A percentile compares a stretch with the other conserved stretches of the same genome.
These are phyloP conservation scores for Choristoneura fumiferana DNA, from an alignment of 1,140 invertebrate genomes.

Conservation along the genomic window DNA sequence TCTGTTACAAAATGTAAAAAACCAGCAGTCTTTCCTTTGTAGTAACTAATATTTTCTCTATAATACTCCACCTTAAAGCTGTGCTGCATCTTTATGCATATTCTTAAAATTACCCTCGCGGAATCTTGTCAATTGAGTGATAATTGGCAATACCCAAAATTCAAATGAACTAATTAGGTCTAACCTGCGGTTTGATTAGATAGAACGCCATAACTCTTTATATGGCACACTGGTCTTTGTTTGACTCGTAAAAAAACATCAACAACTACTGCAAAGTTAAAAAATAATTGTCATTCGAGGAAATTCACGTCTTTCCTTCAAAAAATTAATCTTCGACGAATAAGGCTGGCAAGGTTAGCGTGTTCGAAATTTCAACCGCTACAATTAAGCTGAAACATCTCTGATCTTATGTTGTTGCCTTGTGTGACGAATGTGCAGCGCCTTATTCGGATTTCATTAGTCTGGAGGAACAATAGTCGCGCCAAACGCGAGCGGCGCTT, in stretches of 20 bases:
- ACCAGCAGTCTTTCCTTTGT: too few species aligned
- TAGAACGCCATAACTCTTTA: too few species aligned
- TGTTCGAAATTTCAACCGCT: slow-evolving; percentile 9
- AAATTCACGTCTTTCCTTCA: not conserved
- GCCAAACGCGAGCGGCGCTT: slow-evolving; percentile 10
- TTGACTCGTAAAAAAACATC: not conserved
- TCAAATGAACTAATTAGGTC: too few species aligned
- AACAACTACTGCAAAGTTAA: not conserved
- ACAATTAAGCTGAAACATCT: slow-evolving; percentile 6
- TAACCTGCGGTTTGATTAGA: too few species aligned
- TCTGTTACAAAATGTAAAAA: too few species aligned
- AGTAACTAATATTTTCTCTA: too few species aligned
- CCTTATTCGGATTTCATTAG: not conserved
- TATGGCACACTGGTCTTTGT: not conserved
- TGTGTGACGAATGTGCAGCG: slow-evolving; percentile 8
- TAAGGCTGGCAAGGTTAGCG: slow-evolving; percentile 4
- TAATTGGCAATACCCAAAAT: too few species aligned
- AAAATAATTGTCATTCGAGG: not conserved
- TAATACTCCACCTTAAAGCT: too few species aligned
- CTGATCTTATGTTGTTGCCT: slow-evolving; percentile 7
- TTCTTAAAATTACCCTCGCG: too few species aligned
- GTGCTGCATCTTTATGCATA: too few species aligned
- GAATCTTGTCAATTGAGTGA: too few species aligned
- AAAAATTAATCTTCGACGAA: slow-evolving; percentile 8
- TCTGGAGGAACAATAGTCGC: slow-evolving; percentile 11